A percentile compares a stretch with the other conserved stretches of the same genome.
Evolutionary conservation across 2,888 invertebrate species (phyloP).

Genomic region (Suillia variegata): DNA sequence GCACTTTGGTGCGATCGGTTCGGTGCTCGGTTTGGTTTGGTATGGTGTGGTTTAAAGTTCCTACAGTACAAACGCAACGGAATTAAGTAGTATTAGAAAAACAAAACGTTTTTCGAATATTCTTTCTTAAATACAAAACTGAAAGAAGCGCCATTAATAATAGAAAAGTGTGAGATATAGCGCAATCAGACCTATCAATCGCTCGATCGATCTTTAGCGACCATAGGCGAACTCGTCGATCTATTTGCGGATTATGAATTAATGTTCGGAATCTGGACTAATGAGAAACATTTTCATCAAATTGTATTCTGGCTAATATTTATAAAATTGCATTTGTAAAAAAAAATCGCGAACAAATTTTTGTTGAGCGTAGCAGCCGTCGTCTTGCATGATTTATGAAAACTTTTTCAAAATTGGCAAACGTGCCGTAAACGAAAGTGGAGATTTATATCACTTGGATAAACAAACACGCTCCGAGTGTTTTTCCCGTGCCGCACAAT

Average conservation of each 20-base stretch:
- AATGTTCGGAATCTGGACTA: slow-evolving; percentile 18
- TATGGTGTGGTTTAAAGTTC: too few relatives aligned
- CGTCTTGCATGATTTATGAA: too few relatives aligned
- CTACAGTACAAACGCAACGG: not conserved
- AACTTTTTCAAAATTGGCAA: not conserved
- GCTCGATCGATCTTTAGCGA: not conserved
- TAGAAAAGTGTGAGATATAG: too few relatives aligned
- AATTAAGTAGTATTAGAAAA: not conserved
- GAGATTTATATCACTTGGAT: not conserved
- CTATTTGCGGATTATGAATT: slow-evolving; percentile 29
- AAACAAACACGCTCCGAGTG: not conserved
- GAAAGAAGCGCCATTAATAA: too few relatives aligned
- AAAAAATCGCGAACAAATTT: not conserved
- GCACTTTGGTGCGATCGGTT: slow-evolving; percentile 26
- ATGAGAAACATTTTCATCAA: not conserved
- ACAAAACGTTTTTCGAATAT: not conserved
- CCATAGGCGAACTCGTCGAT: not conserved
- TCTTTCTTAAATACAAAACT: too few relatives aligned
- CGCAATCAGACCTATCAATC: too few relatives aligned
- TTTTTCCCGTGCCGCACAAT: not conserved
- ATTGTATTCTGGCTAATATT: too few relatives aligned
- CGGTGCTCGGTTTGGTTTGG: not conserved
- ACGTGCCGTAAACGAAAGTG: not conserved
- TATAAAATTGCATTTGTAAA: not conserved
- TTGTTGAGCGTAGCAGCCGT: too few relatives aligned